Conservation (phyloP, 2,888 invertebrate species). For the Resseliella maxima region DNA sequence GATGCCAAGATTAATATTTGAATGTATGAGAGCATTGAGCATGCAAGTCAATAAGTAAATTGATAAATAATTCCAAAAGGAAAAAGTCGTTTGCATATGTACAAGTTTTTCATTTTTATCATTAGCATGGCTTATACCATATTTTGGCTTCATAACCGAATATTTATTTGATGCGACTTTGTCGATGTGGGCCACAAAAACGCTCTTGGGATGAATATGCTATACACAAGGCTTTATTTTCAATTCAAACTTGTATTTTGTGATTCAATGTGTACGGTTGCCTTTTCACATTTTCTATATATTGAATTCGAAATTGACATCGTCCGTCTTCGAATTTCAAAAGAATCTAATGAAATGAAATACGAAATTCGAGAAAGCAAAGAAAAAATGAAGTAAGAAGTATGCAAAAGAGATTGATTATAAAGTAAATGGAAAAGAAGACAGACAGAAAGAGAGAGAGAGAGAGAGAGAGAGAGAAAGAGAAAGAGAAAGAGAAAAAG, state of each 20-base stretch:
- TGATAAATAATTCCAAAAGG: neutral
- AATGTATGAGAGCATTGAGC: neutral
- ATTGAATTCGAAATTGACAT: neutral
- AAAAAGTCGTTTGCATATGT: neutral
- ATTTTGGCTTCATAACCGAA: neutral
- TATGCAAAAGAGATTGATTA: constrained; percentile 38
- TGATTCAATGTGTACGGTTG: neutral
- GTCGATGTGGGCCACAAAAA: too few species aligned
- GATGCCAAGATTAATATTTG: neutral
- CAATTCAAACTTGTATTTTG: neutral
- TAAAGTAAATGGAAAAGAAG: neutral
- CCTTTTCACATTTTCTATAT: neutral
- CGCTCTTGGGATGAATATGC: too few species aligned
- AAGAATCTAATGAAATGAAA: neutral
- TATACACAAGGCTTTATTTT: too few species aligned
- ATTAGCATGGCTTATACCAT: neutral
- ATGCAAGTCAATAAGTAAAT: neutral
- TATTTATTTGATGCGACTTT: neutral
- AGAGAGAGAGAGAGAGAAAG: neutral
- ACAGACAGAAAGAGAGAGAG: neutral
- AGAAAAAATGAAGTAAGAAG: neutral
- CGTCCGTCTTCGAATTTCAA: neutral
- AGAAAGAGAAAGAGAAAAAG: neutral
- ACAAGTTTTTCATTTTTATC: neutral
- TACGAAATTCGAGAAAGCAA: neutral